Evolutionary conservation across 1,140 invertebrate species (phyloP), one percentile per base, ranked within the genome.

Genomic region (Rhagoletis zephyria): DNA sequence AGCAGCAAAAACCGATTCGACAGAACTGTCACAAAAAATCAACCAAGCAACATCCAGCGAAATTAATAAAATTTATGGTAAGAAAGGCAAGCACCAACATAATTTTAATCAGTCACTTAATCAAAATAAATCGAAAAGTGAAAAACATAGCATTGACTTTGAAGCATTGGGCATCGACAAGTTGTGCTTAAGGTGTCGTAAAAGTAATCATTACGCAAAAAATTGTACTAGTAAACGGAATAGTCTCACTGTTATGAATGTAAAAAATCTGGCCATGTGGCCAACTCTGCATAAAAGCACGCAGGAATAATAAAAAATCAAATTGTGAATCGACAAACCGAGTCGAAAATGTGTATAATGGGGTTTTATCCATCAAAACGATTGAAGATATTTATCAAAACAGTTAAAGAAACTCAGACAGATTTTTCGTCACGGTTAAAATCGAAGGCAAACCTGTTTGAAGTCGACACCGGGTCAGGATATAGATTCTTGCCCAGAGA

Each of bases 151-250:
- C 4, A 60, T 85, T 30, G n/a, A 87, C 67, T 67, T 48, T 12
- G 67, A 87, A 65, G 40, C 5, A n/a, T 87, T 65, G 30, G 61
- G 51, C 2, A 40, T 67, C 9, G 10, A 87, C 16, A 63, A 10
- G 6, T 45, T 87, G 14, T 87, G 86, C 45, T n/a, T 87, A 16
- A 65, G 30, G 86, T 87, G 86, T 65, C 61, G 86, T 9, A 87
- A 67, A 70, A 70, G 67, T 63, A 65, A 65, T 67, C 86, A 87
- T 51, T 19, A 51, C 12, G 86, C 45, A 19, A 85, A 61, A 60
- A 51, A 85, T n/a, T 85, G 85, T 61, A 16, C 6, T 30, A 19
- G 6, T 19, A 85, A 85, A 14, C 14, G 42, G n/a, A 7, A 85
- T 85, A 59, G 60, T 14, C 85, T 85, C 48, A 59, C 63, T 60